A percentile compares a stretch with the other conserved stretches of the same genome.
These are phyloP conservation scores for Platorchestia sp. DNA, from an alignment of 1,140 invertebrate genomes.

Conservation along the genomic window DNA sequence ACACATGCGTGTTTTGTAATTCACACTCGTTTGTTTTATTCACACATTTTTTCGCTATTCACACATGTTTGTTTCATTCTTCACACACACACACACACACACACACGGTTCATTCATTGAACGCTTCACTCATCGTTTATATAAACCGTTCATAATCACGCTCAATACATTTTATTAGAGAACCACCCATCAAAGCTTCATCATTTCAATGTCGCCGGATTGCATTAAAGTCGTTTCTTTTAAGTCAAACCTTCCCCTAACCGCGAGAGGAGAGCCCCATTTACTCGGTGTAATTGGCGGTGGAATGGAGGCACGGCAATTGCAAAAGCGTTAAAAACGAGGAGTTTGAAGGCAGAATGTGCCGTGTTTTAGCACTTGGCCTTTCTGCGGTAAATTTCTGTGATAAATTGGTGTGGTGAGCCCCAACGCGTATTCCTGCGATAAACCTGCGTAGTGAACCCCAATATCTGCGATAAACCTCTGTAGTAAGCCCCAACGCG, in stretches of 20 bases:
- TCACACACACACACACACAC: too few species aligned
- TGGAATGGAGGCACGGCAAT: background rate
- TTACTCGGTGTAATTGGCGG: constrained; percentile 2
- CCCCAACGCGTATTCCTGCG: background rate
- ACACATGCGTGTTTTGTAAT: too few species aligned
- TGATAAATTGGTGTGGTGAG: background rate
- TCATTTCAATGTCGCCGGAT: background rate
- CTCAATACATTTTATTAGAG: background rate
- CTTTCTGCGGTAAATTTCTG: background rate
- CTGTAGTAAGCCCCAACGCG: background rate
- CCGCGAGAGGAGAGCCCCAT: background rate
- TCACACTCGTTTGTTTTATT: too few species aligned
- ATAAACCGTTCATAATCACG: too few species aligned
- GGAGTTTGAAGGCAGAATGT: background rate
- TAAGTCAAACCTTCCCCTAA: background rate
- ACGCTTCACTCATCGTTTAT: too few species aligned
- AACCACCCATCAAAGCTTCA: background rate
- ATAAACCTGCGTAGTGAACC: too few species aligned
- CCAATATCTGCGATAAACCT: background rate
- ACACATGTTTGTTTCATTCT: too few species aligned
- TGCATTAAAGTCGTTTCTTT: background rate
- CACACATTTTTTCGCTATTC: too few species aligned
- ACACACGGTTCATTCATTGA: too few species aligned
- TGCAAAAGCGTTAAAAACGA: background rate
- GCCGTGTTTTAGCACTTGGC: background rate